Conservation (phyloP, 2,797 vertebrate species). For the Apogon hyalosoma region DNA sequence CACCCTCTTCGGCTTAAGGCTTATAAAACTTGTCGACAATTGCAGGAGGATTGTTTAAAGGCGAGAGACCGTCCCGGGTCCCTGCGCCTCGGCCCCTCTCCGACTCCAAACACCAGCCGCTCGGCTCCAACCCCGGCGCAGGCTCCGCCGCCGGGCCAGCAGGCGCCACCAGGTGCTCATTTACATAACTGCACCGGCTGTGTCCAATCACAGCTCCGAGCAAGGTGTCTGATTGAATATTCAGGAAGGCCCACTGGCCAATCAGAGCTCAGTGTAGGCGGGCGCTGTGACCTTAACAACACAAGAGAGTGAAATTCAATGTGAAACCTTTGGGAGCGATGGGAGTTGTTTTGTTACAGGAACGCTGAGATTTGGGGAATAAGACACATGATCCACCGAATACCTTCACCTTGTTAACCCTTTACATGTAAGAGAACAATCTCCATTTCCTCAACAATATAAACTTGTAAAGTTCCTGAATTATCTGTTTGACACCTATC, state of each 20-base stretch:
- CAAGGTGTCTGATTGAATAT: constrained; percentile 81
- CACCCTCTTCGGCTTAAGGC: neutral
- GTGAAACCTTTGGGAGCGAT: constrained; percentile 41
- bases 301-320: constrained; percentile 49
- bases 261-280: constrained; percentile 68
- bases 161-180: constrained; percentile 87
- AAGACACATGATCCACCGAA: constrained; percentile 59
- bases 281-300: constrained; percentile 54
- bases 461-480: constrained; percentile 48
- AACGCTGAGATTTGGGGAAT: constrained; percentile 51
- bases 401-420: constrained; percentile 64
- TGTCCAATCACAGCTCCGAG: constrained; percentile 78
- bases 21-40: constrained; percentile 20
- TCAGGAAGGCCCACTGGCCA: constrained; percentile 63
- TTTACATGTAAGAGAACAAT: constrained; percentile 17
- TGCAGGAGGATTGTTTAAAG: neutral
- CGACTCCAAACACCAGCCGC: constrained; percentile 27
- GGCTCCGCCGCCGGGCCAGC: constrained; percentile 62
- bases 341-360: constrained; percentile 58
- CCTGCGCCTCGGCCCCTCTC: constrained; percentile 3
- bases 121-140: constrained; percentile 49
- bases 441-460: constrained; percentile 1
- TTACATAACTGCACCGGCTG: constrained; percentile 85
- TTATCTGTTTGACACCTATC: constrained; percentile 11
- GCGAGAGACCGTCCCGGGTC: neutral